Percentiles rank a stretch among this genome's conserved stretches.
phyloP scores from a whole-genome alignment of 2,797 vertebrate species.

The Rhodeus uyekii region DNA sequence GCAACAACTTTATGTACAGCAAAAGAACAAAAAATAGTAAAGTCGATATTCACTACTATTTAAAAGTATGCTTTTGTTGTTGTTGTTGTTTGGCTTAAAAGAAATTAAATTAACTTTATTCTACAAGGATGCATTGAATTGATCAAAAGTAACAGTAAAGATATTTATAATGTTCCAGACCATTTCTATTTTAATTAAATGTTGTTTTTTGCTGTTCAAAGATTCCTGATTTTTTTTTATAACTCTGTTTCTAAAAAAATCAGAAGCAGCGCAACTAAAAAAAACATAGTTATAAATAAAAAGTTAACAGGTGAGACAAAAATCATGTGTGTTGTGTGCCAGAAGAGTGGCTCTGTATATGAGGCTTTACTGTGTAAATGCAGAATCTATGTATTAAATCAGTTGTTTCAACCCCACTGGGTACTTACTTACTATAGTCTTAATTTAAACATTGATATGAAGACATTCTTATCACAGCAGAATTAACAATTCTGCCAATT shows the following conservation, averaged over 20 bases:
- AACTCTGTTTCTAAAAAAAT: background rate
- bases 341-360: background rate
- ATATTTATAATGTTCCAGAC: background rate
- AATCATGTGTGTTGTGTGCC: too few relatives aligned
- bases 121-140: too few relatives aligned
- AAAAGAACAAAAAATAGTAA: background rate
- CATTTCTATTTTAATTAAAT: background rate
- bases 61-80: background rate
- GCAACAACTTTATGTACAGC: background rate
- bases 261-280: background rate
- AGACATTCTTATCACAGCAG: background rate
- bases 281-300: background rate
- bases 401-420: background rate
- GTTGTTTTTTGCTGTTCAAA: background rate
- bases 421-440: background rate
- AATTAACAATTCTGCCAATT: constrained; percentile 22
- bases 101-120: background rate
- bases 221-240: too few relatives aligned
- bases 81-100: background rate
- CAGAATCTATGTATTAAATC: background rate
- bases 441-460: background rate
- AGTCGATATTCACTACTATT: background rate
- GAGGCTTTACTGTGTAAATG: background rate
- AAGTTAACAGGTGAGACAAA: too few relatives aligned
- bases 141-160: background rate